These are phyloP conservation scores for Sciaenops ocellatus DNA, from an alignment of 2,797 vertebrate species.

Conservation along the genomic window DNA sequence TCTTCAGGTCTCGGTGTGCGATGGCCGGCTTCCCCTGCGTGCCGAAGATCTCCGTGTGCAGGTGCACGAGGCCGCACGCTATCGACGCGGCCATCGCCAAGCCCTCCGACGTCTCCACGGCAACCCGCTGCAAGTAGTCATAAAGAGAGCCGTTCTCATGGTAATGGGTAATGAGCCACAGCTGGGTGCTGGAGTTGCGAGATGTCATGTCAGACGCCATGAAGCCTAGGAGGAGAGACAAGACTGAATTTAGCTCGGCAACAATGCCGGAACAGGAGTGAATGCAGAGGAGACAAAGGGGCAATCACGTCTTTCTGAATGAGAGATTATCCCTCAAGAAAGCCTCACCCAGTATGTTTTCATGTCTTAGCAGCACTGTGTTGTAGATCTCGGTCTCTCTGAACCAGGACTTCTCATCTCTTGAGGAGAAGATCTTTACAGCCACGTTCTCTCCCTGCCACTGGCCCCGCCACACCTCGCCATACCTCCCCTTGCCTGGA, in stretches of 20 bases:
- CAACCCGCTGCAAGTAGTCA: conserved; percentile 87
- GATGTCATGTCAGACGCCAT: conserved; percentile 91
- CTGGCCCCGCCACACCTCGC: conserved; percentile 90
- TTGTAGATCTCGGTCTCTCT: conserved; percentile 90
- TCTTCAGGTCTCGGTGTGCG: conserved; percentile 89
- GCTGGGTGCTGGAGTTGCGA: conserved; percentile 90
- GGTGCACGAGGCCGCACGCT: conserved; percentile 86
- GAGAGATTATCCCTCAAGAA: not conserved
- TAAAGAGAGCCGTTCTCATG: conserved; percentile 90
- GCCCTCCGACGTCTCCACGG: conserved; percentile 86
- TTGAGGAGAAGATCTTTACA: conserved; percentile 90
- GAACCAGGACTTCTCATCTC: conserved; percentile 91
- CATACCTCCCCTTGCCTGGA: conserved; percentile 87
- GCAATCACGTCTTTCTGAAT: no score
- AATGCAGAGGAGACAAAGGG: no score
- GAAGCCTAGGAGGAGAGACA: conserved; percentile 79
- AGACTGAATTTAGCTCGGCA: no score
- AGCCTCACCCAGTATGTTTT: conserved; percentile 88
- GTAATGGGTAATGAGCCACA: conserved; percentile 91
- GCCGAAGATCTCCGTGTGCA: conserved; percentile 89
- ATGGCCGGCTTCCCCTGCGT: conserved; percentile 89
- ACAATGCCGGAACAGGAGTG: no score
- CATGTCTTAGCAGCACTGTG: conserved; percentile 88
- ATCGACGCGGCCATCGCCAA: conserved; percentile 87
- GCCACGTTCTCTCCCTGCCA: conserved; percentile 91